These are phyloP conservation scores for Zaprionus inermis DNA, from an alignment of 1,140 invertebrate genomes.

Conservation along the genomic window DNA sequence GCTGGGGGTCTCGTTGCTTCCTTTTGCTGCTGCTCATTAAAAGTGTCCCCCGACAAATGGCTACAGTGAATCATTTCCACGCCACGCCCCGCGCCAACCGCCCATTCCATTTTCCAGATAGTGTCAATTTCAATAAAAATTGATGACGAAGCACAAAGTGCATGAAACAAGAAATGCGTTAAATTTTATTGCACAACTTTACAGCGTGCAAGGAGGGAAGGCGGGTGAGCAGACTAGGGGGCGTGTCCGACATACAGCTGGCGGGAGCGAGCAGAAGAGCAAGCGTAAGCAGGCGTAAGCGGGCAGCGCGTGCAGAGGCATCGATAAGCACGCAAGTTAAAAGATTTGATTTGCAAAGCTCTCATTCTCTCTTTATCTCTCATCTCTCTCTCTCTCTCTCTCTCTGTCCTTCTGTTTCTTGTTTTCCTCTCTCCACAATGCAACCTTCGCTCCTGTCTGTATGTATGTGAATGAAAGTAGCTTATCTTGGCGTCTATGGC, in stretches of 20 bases:
- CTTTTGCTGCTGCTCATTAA: constrained; percentile 68
- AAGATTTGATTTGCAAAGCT: constrained; percentile 77
- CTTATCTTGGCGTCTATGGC: constrained; percentile 32
- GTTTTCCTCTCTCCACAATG: not conserved
- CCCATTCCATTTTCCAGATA: constrained; percentile 47
- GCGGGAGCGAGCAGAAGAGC: not conserved
- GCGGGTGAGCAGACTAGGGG: not conserved
- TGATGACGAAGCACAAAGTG: constrained; percentile 68
- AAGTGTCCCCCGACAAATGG: constrained; percentile 63
- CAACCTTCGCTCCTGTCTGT: constrained; percentile 6
- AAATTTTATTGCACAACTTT: constrained; percentile 71
- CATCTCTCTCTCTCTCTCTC: not conserved
- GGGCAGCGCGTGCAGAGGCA: constrained; percentile 34
- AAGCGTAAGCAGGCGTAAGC: not conserved
- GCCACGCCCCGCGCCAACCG: not conserved
- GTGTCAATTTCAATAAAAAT: constrained; percentile 82
- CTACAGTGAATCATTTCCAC: constrained; percentile 55
- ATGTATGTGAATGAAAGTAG: constrained; percentile 38
- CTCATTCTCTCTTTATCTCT: constrained; percentile 2
- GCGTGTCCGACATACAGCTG: not conserved
- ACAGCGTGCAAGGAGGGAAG: constrained; percentile 8
- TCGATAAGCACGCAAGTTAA: constrained; percentile 73
- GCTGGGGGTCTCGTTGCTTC: not conserved
- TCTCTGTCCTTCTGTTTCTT: not conserved
- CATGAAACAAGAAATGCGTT: constrained; percentile 49